These are phyloP conservation scores for Tragelaphus scriptus DNA, from an alignment of 2,113 vertebrate genomes.

Conservation along the genomic window DNA sequence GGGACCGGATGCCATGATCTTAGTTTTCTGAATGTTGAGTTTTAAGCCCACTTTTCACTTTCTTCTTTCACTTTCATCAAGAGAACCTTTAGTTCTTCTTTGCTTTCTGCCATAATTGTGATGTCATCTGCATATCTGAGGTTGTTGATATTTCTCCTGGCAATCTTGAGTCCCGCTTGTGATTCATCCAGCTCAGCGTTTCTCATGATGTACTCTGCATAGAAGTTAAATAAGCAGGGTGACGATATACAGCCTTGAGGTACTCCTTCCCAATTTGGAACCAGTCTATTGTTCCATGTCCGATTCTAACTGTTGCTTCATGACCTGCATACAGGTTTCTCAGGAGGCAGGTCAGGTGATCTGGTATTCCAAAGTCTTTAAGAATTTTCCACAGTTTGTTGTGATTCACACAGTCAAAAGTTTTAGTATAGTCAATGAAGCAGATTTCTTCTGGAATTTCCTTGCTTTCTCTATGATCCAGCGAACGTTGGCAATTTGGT, in stretches of 20 bases:
- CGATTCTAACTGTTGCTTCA: background rate
- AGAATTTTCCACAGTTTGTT: background rate
- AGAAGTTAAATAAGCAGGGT: background rate
- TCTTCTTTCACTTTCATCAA: background rate
- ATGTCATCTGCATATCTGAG: background rate
- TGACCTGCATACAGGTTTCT: background rate
- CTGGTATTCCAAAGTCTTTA: background rate
- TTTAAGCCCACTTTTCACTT: background rate
- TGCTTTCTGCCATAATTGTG: background rate
- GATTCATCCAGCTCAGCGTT: background rate
- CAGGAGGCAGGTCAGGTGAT: background rate
- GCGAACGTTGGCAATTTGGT: background rate
- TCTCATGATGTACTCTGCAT: background rate
- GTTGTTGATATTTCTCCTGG: background rate
- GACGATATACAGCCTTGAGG: background rate
- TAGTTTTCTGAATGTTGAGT: background rate
- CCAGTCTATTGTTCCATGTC: background rate
- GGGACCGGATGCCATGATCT: background rate
- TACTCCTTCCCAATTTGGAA: background rate
- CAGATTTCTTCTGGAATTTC: background rate
- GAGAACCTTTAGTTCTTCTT: background rate
- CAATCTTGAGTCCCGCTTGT: background rate
- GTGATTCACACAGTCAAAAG: background rate
- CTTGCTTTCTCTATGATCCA: background rate
- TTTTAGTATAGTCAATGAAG: background rate